phyloP scores from a whole-genome alignment of 1,140 invertebrate genomes.

The Glossosoma conforme region DNA sequence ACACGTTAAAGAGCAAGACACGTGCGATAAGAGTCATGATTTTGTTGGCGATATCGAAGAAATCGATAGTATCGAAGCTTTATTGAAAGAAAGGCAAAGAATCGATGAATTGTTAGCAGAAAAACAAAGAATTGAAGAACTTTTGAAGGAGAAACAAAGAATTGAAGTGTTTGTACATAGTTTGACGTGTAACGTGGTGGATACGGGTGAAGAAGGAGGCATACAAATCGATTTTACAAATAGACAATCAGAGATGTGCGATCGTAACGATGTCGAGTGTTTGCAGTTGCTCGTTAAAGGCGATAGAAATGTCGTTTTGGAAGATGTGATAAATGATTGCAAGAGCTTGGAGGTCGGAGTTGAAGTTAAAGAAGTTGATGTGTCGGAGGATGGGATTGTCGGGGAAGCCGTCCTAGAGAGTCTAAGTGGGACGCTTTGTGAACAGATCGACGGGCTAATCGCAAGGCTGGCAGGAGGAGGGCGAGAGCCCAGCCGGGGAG shows the following conservation, averaged over 20 bases:
- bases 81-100: no score
- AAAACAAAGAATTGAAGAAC: conserved; percentile 1
- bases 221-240: conserved; percentile 29
- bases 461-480: conserved; percentile 34
- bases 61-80: no score
- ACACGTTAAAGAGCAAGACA: background rate
- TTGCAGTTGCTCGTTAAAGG: no score
- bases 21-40: background rate
- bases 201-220: conserved; percentile 29
- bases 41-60: no score
- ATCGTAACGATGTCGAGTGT: no score
- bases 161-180: no score
- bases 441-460: conserved; percentile 45
- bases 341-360: no score
- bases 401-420: conserved; percentile 40
- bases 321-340: no score
- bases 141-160: background rate
- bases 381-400: conserved; percentile 37
- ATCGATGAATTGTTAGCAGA: background rate
- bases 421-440: conserved; percentile 39
- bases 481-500: no score
- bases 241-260: no score
- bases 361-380: no score
- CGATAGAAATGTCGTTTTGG: no score
- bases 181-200: conserved; percentile 20